Evolutionary conservation across 2,113 vertebrate genomes (phyloP), one percentile per base, ranked within the genome.

Genomic region (Scartelaos histophorus): DNA sequence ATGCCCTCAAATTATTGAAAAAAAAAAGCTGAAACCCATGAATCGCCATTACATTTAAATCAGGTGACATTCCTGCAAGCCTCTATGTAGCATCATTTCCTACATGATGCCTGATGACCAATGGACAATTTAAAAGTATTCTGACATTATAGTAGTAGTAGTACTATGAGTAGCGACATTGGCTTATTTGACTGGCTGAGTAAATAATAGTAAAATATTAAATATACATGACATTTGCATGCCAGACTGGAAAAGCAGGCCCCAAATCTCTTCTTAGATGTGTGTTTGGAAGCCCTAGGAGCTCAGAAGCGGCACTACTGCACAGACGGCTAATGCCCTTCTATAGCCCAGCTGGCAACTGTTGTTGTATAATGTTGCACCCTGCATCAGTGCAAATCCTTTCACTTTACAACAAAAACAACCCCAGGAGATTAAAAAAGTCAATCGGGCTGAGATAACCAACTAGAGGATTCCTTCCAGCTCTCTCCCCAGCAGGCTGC

Each of bases 381-480:
- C 80, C 82, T 80, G 57, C 69, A 61, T 84, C 74, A 81, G 67
- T 66, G 67, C 65, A 83, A 89, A 89, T 85, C 66, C 81, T 79
- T 84, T 83, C 65, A 82, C 69, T 87, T 25, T 82, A 75, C 46
- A 69, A 69, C 58, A 38, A 64, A 64, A 82, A 92, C 69, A 80
- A 76, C 81, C 78, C 69, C 47, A 2, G 51, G 71, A 76, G 86
- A 92, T 91, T 88, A 87, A 38, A 66, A 84, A 88, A 85, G 70
- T 74, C 81, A 90, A 84, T 90, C 84, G 83, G 80, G 73, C 67
- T 72, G 58, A 51, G 47, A 83, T 82, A 83, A 87, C 75, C 76
- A 74, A 80, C 81, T 80, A 89, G 83, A 89, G 91, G 84, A 89
- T 88, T 91, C 64, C 73, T 82, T 85, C 57, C 78, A 72, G 80